Base-by-base conservation (phyloP, 1,140 invertebrate genomes). In the Euura saliciscinereae region DNA sequence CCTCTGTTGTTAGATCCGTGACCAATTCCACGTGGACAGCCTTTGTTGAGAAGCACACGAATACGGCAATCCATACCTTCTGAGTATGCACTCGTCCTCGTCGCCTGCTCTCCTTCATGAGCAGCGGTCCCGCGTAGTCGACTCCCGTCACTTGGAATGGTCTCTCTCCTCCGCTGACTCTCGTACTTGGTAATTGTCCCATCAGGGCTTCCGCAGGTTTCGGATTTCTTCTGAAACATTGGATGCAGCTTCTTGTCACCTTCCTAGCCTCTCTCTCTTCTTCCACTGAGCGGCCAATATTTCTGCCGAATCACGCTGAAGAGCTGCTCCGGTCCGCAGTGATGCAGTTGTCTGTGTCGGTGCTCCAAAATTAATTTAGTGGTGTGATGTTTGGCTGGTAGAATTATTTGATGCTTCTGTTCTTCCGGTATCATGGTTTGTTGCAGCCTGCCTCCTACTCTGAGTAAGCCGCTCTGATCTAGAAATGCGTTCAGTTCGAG, bases 51-150 rank as follows among this genome's bases (percentile, higher is more conserved):
- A 74, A 71, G 71, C 75, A 78, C 43, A 78, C 74, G 71, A 79
- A 78, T 44, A 82, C 43, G 42, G 66, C 70, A 6, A 80, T 45
- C 73, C 80, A 82, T 8, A 69, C 74, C 69, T 80, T 81, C 13
- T 42, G 65, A 4, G 76, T 28, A n/a, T n/a, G n/a, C 46, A 75
- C 74, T n/a, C 68, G 71, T 7, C 75, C 77, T 45, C 75, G 77
- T 42, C 43, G 5, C 11, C 68, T 51, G 45, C 74, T 71, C 45
- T 75, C 73, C 10, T 76, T 75, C n/a, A 80, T 70, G 5, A 66
- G 43, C 70, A 81, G 71, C 4, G 86, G 87, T 6, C 87, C 87
- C 10, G 82, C 82, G 73, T 80, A 88, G 71, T 88, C 87, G 2
- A 86, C 68, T 4, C 86, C 87, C 8, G 69, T 64, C 44, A 78